Percentiles rank a stretch among this genome's conserved stretches.
phyloP scores from a whole-genome alignment of 2,113 vertebrate genomes.

The Scopus umbretta region DNA sequence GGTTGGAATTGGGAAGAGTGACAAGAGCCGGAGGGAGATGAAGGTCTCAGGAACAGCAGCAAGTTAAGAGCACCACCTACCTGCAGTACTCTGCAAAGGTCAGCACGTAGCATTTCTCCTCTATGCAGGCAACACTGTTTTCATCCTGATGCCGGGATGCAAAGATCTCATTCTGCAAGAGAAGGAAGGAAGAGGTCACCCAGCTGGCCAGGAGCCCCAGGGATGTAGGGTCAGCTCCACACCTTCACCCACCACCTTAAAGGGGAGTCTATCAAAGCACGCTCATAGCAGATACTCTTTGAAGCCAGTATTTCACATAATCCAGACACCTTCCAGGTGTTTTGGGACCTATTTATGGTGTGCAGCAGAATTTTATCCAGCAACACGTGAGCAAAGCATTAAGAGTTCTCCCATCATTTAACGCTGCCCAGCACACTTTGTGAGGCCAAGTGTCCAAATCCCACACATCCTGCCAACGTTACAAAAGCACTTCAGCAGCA shows the following conservation, averaged over 20 bases:
- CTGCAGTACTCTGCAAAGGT: constrained; percentile 99
- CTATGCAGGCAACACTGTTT: constrained; percentile 98
- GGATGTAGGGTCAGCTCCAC: background rate
- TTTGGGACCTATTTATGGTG: background rate
- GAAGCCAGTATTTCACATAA: background rate
- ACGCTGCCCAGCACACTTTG: background rate
- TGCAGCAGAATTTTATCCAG: background rate
- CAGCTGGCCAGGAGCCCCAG: background rate
- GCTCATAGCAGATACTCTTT: accelerated
- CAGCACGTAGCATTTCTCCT: constrained; percentile 98
- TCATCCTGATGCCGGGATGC: constrained; percentile 97
- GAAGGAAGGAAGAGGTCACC: background rate
- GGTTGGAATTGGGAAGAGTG: background rate
- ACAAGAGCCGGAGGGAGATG: background rate
- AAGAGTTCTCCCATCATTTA: background rate
- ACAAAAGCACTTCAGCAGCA: background rate
- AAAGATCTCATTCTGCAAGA: constrained; percentile 93
- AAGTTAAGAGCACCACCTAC: constrained; percentile 72
- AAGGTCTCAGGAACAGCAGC: background rate
- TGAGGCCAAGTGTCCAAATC: background rate
- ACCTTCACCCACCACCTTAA: background rate
- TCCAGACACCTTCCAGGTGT: background rate
- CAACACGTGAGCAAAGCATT: background rate
- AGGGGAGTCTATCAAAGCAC: accelerated
- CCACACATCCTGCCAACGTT: accelerated